phyloP scores from a whole-genome alignment of 2,797 vertebrate species.

The Apodemus agrarius region DNA sequence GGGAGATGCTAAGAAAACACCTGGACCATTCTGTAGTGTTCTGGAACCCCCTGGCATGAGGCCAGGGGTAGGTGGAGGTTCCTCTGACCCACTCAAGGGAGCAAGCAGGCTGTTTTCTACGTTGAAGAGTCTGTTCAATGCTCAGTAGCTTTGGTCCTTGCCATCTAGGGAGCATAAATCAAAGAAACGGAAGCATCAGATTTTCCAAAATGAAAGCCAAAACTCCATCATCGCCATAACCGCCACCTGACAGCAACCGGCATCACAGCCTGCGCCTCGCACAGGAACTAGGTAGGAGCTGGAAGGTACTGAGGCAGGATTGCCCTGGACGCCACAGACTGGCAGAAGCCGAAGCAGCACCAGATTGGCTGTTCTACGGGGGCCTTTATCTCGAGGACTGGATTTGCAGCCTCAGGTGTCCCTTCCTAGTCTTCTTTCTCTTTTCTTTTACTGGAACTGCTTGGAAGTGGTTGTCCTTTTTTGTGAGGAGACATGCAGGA shows the following conservation, averaged over 20 bases:
- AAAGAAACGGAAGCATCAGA: background rate
- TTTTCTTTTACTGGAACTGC: conserved; percentile 60
- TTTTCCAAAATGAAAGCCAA: conserved; percentile 16
- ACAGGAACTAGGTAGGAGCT: background rate
- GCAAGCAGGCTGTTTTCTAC: background rate
- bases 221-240: background rate
- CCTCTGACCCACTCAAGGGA: background rate
- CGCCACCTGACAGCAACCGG: background rate
- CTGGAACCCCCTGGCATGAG: background rate
- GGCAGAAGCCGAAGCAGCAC: conserved; percentile 84
- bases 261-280: background rate
- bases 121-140: background rate
- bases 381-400: conserved; percentile 89
- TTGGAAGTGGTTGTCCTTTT: conserved; percentile 90
- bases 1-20: background rate
- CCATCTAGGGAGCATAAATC: background rate
- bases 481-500: conserved; percentile 83
- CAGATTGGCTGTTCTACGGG: conserved; percentile 91
- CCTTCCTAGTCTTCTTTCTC: conserved; percentile 85
- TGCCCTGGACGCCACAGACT: conserved; percentile 74
- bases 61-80: background rate
- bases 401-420: conserved; percentile 87
- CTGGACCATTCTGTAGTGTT: conserved; percentile 81
- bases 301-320: background rate
- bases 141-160: background rate